These are phyloP conservation scores for Coenobita brevimanus DNA, from an alignment of 1,140 invertebrate species.

Conservation along the genomic window DNA sequence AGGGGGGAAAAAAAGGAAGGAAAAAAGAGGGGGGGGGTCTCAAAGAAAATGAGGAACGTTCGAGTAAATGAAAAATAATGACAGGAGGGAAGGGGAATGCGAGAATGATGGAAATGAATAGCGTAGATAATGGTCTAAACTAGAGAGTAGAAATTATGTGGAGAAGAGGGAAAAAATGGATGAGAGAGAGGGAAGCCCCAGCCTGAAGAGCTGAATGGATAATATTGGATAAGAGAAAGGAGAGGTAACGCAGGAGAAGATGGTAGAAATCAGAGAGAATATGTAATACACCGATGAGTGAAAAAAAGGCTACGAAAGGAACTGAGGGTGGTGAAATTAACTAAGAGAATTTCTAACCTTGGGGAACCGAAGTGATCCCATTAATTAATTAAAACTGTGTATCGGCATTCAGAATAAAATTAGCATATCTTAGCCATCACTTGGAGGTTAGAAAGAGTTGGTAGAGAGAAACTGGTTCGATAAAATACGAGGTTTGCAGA, in stretches of 20 bases:
- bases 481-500: too few relatives aligned
- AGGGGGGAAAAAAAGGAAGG: neutral
- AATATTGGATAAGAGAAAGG: neutral
- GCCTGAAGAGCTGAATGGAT: neutral
- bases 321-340: neutral
- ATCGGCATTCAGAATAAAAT: too few relatives aligned
- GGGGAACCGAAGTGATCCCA: too few relatives aligned
- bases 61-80: neutral
- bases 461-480: too few relatives aligned
- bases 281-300: neutral
- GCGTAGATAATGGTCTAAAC: neutral
- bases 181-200: neutral
- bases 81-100: neutral
- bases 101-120: neutral
- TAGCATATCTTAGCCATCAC: too few relatives aligned
- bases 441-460: too few relatives aligned
- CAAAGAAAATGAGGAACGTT: neutral
- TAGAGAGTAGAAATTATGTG: neutral
- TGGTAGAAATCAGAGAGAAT: neutral
- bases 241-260: neutral
- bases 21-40: neutral
- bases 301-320: neutral
- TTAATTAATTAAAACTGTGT: too few relatives aligned
- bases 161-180: neutral
- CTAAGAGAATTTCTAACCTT: too few relatives aligned